Base-by-base conservation (phyloP, 2,888 invertebrate species). In the Acheta domesticus region DNA sequence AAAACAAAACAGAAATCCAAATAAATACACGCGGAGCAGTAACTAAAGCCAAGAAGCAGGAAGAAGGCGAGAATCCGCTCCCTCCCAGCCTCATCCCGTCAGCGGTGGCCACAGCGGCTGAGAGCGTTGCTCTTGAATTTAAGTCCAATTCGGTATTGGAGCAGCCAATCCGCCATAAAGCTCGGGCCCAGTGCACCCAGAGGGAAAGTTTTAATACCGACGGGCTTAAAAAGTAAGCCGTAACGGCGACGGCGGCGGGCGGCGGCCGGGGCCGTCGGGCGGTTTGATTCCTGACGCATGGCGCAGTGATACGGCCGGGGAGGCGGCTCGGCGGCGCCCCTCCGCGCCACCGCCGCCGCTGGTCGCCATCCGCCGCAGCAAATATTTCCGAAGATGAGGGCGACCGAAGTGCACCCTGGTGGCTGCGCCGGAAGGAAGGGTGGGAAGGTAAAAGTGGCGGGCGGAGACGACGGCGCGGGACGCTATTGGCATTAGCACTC, bases 121-220 rank as follows among this genome's bases (percentile, higher is more conserved):
- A n/a, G 8, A 62, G n/a, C 16, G 14, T 62, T n/a, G 62, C 62
- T 62, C 62, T n/a, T 16, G 62, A 62, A 62, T 62, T 62, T 62
- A 62, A 62, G 62, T 62, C 62, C 62, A 62, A 62, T 62, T 62
- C 62, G 62, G 12, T 62, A 62, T 62, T n/a, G 62, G 62, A 62
- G 62, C 62, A n/a, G 62, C 62, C 62, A 62, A 62, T 62, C 62
- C 62, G 62, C 62, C 62, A 62, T 62, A 62, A 62, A 62, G 62
- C 62, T 62, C 12, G 62, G 12, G 14, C n/a, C n/a, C 62, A 62
- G 62, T 19, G 62, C 62, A 62, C 62, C 62, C 62, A 62, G 62
- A 5, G 62, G 62, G 62, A 62, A 62, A 62, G 62, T 62, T 62
- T 62, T 62, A 62, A 62, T 62, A 62, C 62, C 62, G 62, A n/a